Base-by-base conservation (phyloP, 2,797 vertebrate species). In the Heteromormyrus szaboi region DNA sequence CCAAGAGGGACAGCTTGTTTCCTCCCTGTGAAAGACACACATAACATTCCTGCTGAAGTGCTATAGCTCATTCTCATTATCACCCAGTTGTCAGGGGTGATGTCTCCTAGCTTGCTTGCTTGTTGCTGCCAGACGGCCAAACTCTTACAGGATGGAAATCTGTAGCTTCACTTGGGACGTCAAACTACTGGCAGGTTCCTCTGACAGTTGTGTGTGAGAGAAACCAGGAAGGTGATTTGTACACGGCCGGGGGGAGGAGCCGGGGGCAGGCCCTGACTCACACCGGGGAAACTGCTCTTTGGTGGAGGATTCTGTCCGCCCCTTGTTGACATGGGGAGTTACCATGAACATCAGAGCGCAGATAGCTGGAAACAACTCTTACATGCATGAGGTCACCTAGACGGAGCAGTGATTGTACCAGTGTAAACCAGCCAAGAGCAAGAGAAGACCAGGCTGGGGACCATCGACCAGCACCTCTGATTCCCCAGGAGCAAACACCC, bases 1-100 rank as follows among this genome's bases (percentile, higher is more conserved):
- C 22, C 81, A 12, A 37, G 22, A 41, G 88, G 89, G 90, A 90
- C 90, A 89, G 87, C 90, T 90, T 90, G 87, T 91, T 92, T 87
- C 37, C 56, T 90, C 89, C 0, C 88, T 54, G 1, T 59, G 33
- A 56, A 88, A 84, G 79, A 87, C 87, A 29, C 88, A 87, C 17
- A 81, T 14, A 68, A 79, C 17, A 79, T 44, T 41, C 33, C 68
- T 76, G 5, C 6, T 44, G 17, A 41, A 44, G 37, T 79, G 37
- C 72, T 44, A 79, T 0, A n/a, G 72, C 72, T 46, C 17, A 44
- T 44, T 41, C 72, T 44, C 19, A 0, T 44, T n/a, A 79, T 79
- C 41, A 79, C 37, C 37, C 37, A 79, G 37, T 46, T 41, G 29
- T 14, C 14, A 37, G 68, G 14, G 68, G 68, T 76, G 17, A 33